Evolutionary conservation across 2,888 invertebrate genomes (phyloP), one percentile per base, ranked within the genome.

Genomic region (Selenia dentaria): DNA sequence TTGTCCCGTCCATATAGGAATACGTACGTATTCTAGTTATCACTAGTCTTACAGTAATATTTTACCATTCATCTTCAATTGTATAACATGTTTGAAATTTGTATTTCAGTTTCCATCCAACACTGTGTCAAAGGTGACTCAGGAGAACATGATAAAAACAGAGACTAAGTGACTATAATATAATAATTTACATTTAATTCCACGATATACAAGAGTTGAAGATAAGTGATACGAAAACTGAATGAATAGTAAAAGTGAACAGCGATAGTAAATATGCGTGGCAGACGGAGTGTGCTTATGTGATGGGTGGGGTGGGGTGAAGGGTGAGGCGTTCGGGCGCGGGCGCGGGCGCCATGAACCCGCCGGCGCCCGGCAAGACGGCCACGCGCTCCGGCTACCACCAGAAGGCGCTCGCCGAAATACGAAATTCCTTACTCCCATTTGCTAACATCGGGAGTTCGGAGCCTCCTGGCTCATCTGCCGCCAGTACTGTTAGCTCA

Each of bases 341-440:
- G 83, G 84, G 83, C 83, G 83, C 78, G 81, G 86, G 92, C 91
- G 92, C 87, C 84, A 93, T 93, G 93, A 93, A 92, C 91, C 92
- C 92, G 83, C 92, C 92, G 85, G 92, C 92, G 83, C 90, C 91
- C 87, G 88, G 88, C 84, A 91, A 91, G 83, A 84, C 93, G 89
- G 93, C 93, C 87, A 93, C 93, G 91, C 93, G 94, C 89, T 92
- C 94, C 91, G 95, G 95, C 90, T 96, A 96, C 88, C 95, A 95
- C 88, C 95, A 96, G 86, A 96, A 96, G 91, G 96, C 96, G 77
- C 93, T 96, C 84, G 96, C 95, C 86, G 95, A 96, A 87, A 96
- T 96, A 73, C 93, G 96, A 65, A 96, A 96, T 82, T 96, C 96
- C 50, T 84, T 96, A 66, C 92, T 95, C 67, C 96, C 96, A 39